phyloP scores from a whole-genome alignment of 2,113 vertebrate genomes.

The Pseudolaguvia tuberculata region DNA sequence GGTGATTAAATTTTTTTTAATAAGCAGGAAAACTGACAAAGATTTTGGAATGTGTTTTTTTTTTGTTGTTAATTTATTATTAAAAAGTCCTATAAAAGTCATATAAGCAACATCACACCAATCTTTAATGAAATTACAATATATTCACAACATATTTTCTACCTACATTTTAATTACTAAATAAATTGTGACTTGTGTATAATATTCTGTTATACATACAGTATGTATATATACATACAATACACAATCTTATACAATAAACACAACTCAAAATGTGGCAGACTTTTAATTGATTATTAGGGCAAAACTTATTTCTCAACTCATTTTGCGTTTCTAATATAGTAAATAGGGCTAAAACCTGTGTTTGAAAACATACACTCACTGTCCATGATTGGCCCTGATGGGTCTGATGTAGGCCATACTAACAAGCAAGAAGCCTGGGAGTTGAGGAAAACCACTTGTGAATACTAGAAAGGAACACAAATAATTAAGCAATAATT shows the following conservation, averaged over 20 bases:
- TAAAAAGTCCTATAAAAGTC: no score
- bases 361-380: background rate
- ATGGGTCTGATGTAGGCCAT: conserved; percentile 50
- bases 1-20: no score
- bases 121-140: no score
- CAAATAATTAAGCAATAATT: conserved; percentile 53
- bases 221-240: no score
- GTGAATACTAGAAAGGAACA: conserved; percentile 53
- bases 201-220: no score
- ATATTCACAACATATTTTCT: background rate
- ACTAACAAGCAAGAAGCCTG: conserved; percentile 41
- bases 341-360: background rate
- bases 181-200: no score
- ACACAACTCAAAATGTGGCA: background rate
- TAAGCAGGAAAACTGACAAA: no score
- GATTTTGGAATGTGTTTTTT: no score
- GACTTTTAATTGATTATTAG: background rate
- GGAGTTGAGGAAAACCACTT: conserved; percentile 38
- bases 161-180: no score
- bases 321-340: background rate
- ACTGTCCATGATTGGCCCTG: background rate
- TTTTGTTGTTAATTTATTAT: no score
- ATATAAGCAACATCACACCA: background rate
- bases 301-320: background rate
- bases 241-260: no score